Base-by-base conservation (phyloP, 2,888 invertebrate species). In the Physocephala rufipes region DNA sequence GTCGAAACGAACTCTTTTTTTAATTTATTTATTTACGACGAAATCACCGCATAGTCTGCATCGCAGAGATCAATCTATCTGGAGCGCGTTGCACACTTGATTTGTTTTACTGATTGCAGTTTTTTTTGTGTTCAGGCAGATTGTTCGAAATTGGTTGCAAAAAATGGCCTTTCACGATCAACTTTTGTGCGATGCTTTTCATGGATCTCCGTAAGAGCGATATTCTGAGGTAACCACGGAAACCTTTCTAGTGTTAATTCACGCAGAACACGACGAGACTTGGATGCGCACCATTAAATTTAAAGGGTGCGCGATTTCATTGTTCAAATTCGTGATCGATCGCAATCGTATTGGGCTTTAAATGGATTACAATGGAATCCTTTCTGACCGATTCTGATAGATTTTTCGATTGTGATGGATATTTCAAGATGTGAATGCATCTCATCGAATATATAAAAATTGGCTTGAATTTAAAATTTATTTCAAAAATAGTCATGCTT, bases 1-100 rank as follows among this genome's bases (percentile, higher is more conserved):
- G 70, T 62, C 64, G 63, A 15, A 53, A 9, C n/a, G 19, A 26
- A 28, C 55, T 49, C 49, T 19, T 58, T 64, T 16, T 36, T 36
- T 36, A 58, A 72, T 77, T 74, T 71, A 77, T 77, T 78, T 78
- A n/a, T n/a, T n/a, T n/a, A n/a, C n/a, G 73, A 72, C 74, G 75
- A 74, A 77, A 77, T 78, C 76, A 76, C 73, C 76, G 71, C 76
- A 78, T 78, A 21, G 36, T 63, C 24, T 59, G 59, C 28, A 12
- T 63, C 36, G 9, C 4, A 4, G 58, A 58, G 28, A 24, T 58
- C 30, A 12, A 19, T 13, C 15, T n/a, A 12, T 51, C 13, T 28
- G 16, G 21, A 21, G 51, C n/a, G 13, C 16, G 28, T 16, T 58
- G 28, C 21, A 30, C 70, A 64, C 64, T 58, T 70, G 64, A 70